These are phyloP conservation scores for Drosophila ohnishii DNA, from an alignment of 1,140 invertebrate species.

Conservation along the genomic window DNA sequence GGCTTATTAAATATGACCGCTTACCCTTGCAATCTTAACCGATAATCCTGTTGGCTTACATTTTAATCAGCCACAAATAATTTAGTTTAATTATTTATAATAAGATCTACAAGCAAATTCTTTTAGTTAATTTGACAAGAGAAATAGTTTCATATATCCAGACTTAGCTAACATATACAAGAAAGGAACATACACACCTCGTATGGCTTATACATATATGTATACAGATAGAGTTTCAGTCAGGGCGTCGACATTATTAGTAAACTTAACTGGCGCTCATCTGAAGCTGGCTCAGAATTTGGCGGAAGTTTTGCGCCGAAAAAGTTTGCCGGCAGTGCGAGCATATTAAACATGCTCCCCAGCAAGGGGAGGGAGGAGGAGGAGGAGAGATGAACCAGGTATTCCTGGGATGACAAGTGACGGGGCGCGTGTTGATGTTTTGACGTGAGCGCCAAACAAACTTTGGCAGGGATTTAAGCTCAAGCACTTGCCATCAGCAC, in stretches of 20 bases:
- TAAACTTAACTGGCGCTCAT: slow-evolving; percentile 71
- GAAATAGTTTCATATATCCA: not conserved
- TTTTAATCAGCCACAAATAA: not conserved
- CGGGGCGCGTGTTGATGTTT: slow-evolving; percentile 76
- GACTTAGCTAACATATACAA: not conserved
- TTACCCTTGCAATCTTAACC: no score
- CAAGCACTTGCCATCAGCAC: slow-evolving; percentile 59
- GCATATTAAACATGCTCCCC: slow-evolving; percentile 72
- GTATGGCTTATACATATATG: slow-evolving; percentile 15
- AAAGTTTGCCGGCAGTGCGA: slow-evolving; percentile 71
- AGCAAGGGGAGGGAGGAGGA: not conserved
- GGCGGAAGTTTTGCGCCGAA: slow-evolving; percentile 63
- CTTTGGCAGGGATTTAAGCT: slow-evolving; percentile 56
- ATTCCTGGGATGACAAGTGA: slow-evolving; percentile 40
- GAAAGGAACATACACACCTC: not conserved
- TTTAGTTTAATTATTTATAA: not conserved
- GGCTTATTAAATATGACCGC: no score
- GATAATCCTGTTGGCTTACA: not conserved
- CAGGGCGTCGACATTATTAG: slow-evolving; percentile 72
- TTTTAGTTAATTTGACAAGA: not conserved
- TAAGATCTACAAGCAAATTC: not conserved
- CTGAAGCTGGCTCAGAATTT: slow-evolving; percentile 30
- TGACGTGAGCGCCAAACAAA: slow-evolving; percentile 71
- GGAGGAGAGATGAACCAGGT: not conserved
- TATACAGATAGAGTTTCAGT: slow-evolving; percentile 12